Conservation (phyloP, 2,888 invertebrate species). For the Nephrocerus scutellatus region DNA sequence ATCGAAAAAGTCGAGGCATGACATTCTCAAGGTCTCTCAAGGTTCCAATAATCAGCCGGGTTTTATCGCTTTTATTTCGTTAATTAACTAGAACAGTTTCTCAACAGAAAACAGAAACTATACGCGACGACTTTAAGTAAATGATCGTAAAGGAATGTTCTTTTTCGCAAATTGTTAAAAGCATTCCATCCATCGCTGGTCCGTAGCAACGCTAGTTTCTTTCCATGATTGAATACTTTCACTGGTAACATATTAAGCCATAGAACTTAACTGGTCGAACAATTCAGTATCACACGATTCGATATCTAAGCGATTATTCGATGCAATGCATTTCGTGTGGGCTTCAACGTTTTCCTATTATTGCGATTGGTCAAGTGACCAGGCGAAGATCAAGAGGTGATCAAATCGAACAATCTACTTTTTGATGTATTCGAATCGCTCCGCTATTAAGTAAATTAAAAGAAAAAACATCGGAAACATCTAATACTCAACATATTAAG, state of each 20-base stretch:
- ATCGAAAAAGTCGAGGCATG: no score
- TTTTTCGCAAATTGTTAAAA: slow-evolving; percentile 2
- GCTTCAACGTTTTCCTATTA: slow-evolving; percentile 1
- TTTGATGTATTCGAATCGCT: slow-evolving; percentile 1
- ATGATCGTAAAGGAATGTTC: neutral
- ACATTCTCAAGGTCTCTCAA: no score
- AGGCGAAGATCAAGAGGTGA: no score
- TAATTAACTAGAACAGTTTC: neutral
- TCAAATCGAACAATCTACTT: slow-evolving; percentile 4
- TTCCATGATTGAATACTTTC: slow-evolving; percentile 4
- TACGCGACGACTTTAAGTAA: neutral
- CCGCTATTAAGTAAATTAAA: slow-evolving; percentile 1
- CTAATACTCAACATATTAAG: slow-evolving; percentile 2
- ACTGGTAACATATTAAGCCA: slow-evolving; percentile 1
- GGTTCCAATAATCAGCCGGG: neutral
- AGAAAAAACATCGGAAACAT: no score
- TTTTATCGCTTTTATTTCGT: neutral
- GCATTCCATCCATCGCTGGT: no score
- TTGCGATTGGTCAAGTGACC: slow-evolving; percentile 2
- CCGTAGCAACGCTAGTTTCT: slow-evolving; percentile 1
- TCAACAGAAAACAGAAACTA: neutral
- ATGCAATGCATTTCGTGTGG: slow-evolving; percentile 5
- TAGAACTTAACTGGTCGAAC: slow-evolving; percentile 4
- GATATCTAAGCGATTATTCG: slow-evolving; percentile 6
- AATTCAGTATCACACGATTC: slow-evolving; percentile 5